Evolutionary conservation across 2,113 vertebrate genomes (phyloP).

Genomic region (Lichenostomus cassidix): DNA sequence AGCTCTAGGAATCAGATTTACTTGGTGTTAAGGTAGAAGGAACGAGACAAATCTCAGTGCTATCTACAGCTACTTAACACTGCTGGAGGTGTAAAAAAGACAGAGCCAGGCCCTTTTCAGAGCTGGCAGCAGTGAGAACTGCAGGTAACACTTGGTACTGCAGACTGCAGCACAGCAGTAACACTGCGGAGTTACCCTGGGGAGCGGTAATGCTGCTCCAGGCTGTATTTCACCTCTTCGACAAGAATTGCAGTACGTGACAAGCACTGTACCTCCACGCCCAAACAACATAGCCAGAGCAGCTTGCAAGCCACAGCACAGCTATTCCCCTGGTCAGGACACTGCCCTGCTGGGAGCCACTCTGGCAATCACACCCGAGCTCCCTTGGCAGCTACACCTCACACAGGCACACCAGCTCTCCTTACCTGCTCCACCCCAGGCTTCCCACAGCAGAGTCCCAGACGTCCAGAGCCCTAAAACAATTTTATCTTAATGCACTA

Average conservation of each 20-base stretch:
- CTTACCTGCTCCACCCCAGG: accelerated
- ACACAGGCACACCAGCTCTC: background rate
- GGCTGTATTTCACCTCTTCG: background rate
- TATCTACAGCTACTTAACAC: background rate
- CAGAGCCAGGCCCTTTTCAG: background rate
- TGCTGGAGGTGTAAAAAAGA: background rate
- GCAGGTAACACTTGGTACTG: background rate
- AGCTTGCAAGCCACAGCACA: background rate
- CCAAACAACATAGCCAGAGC: background rate
- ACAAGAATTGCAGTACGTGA: background rate
- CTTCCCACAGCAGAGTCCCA: accelerated
- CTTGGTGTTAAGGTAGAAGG: background rate
- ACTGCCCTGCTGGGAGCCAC: accelerated
- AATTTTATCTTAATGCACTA: too few relatives aligned
- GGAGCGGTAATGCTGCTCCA: background rate
- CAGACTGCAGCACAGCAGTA: background rate
- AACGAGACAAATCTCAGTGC: background rate
- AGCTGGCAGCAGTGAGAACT: background rate
- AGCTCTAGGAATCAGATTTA: background rate
- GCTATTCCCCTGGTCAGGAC: accelerated
- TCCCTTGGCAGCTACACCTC: accelerated
- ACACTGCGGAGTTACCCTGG: background rate
- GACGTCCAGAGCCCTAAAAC: accelerated
- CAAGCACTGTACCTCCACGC: background rate
- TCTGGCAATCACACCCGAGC: accelerated